A percentile compares a stretch with the other conserved stretches of the same genome.
Conservation (phyloP, 2,888 invertebrate species). For the Cloeon dipterum region DNA sequence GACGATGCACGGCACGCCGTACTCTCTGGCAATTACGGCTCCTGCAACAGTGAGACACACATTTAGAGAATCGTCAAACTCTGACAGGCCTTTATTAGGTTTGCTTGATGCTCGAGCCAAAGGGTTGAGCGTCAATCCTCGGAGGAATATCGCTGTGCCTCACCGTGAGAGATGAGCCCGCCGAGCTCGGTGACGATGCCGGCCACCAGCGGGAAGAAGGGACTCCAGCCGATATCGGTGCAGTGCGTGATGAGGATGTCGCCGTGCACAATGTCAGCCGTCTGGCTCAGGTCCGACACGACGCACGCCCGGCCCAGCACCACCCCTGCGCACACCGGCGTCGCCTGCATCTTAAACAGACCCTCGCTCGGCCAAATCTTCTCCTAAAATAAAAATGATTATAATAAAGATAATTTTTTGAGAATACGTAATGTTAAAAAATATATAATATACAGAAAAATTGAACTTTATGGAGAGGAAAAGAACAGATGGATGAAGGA, state of each 20-base stretch:
- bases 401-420: too few species aligned
- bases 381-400: too few species aligned
- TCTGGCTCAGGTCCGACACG: slow-evolving; percentile 37
- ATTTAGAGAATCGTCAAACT: too few species aligned
- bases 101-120: too few species aligned
- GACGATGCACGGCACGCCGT: slow-evolving; percentile 62
- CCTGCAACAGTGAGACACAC: slow-evolving; percentile 23
- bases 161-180: slow-evolving; percentile 62
- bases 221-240: slow-evolving; percentile 69
- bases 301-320: slow-evolving; percentile 48
- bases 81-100: too few species aligned
- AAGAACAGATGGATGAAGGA: too few species aligned
- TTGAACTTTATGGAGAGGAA: too few species aligned
- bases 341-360: slow-evolving; percentile 24
- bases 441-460: too few species aligned
- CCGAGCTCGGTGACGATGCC: slow-evolving; percentile 66
- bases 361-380: slow-evolving; percentile 7
- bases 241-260: slow-evolving; percentile 53
- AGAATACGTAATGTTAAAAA: too few species aligned
- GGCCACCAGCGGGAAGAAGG: slow-evolving; percentile 54
- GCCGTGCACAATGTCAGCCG: slow-evolving; percentile 28
- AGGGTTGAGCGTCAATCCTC: too few species aligned
- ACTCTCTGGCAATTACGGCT: slow-evolving; percentile 63
- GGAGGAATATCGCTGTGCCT: too few species aligned
- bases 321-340: slow-evolving; percentile 45